phyloP scores from a whole-genome alignment of 2,797 vertebrate genomes.

The Parotocinclus haroldoi region DNA sequence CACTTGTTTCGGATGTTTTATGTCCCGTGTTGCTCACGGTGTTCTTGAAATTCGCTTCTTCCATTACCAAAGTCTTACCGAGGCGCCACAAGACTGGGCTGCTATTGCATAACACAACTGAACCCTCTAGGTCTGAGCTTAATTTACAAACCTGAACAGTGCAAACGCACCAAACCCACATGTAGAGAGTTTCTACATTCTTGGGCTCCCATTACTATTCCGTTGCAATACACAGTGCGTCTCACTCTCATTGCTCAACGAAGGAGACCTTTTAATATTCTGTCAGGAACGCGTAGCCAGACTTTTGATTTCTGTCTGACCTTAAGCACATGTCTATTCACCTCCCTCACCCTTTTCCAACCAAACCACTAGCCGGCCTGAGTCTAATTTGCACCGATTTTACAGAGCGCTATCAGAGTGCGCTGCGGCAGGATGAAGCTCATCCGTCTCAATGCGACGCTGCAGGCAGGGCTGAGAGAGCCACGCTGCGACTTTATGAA shows the following conservation, averaged over 20 bases:
- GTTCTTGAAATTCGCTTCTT: too few relatives aligned
- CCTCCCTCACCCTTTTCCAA: not conserved
- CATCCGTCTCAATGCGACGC: conserved; percentile 28
- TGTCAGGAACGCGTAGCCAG: conserved; percentile 5
- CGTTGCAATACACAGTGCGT: not conserved
- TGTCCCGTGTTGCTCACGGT: too few relatives aligned
- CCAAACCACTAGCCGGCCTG: not conserved
- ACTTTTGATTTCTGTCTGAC: conserved; percentile 23
- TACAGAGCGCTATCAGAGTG: conserved; percentile 2
- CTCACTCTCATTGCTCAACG: not conserved
- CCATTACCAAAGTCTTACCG: too few relatives aligned
- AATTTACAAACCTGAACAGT: too few relatives aligned
- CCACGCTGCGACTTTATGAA: conserved; percentile 48
- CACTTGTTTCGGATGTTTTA: too few relatives aligned
- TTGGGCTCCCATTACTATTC: conserved; percentile 3
- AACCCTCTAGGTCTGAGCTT: too few relatives aligned
- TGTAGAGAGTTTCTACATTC: too few relatives aligned
- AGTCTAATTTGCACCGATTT: conserved; percentile 12
- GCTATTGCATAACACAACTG: too few relatives aligned
- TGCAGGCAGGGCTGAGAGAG: conserved; percentile 19
- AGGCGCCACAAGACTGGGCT: too few relatives aligned
- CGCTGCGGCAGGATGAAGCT: conserved; percentile 2
- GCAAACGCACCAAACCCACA: too few relatives aligned
- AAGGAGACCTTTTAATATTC: conserved; percentile 14
- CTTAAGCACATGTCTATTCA: conserved; percentile 20